These are phyloP conservation scores for Echeneis naucrates DNA, from an alignment of 2,797 vertebrate genomes.

Conservation along the genomic window DNA sequence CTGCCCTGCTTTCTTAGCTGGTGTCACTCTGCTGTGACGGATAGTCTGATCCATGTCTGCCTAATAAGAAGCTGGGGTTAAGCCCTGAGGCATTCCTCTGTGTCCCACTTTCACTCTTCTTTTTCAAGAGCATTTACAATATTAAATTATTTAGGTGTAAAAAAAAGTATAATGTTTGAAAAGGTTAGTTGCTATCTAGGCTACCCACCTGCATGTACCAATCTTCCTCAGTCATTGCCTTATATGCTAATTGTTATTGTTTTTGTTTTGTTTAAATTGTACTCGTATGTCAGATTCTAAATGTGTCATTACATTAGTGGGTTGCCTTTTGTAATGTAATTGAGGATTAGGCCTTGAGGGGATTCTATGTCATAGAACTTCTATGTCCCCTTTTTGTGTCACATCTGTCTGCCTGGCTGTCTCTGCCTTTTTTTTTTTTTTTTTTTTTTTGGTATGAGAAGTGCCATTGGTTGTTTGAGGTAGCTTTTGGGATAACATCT, in stretches of 20 bases:
- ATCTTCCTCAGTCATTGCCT: neutral
- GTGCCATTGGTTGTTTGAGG: constrained; percentile 2
- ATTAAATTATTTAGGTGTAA: too few species aligned
- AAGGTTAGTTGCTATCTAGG: constrained; percentile 22
- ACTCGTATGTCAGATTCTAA: constrained; percentile 6
- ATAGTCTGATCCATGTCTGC: constrained; percentile 57
- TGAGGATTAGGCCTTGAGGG: constrained; percentile 47
- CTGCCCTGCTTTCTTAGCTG: constrained; percentile 58
- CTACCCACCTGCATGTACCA: constrained; percentile 1
- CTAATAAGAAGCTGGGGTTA: constrained; percentile 39
- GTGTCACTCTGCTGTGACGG: constrained; percentile 45
- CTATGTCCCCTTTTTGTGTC: constrained; percentile 35
- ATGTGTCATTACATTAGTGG: constrained; percentile 45
- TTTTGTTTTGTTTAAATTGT: constrained; percentile 7
- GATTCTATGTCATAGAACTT: constrained; percentile 53
- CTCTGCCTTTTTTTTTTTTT: constrained; percentile 13
- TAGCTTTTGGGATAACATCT: constrained; percentile 35
- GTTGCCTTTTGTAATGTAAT: constrained; percentile 38
- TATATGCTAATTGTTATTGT: neutral
- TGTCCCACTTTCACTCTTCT: constrained; percentile 60
- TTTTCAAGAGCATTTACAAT: constrained; percentile 44
- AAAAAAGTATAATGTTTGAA: constrained; percentile 18
- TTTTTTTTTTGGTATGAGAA: constrained; percentile 6
- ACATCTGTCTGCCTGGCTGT: constrained; percentile 55
- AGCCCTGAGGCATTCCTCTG: constrained; percentile 49